Evolutionary conservation across 1,140 invertebrate species (phyloP), one percentile per base, ranked within the genome.

Genomic region (Harlomillsia oculata): DNA sequence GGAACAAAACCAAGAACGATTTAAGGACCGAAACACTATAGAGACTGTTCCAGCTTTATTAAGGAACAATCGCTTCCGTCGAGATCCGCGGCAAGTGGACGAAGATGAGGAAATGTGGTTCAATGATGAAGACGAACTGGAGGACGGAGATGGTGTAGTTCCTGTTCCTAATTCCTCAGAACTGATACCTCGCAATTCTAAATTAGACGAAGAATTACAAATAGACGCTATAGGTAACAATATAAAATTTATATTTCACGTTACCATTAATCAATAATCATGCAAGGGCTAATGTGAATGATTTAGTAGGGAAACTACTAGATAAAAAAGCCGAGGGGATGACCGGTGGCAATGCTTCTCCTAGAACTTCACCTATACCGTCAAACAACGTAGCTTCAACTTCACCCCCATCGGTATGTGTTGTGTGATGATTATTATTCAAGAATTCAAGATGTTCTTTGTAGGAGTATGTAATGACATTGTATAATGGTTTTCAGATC

Each of bases 21-120:
- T 88, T 26, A 89, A 88, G 71, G 87, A 89, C 68, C 78, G 84
- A 65, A 56, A 28, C 53, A 49, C 54, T 29, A 53, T 61, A 16
- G 54, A 54, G 43, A 71, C 63, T 52, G 82, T 86, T 41, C 83
- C 86, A 62, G 86, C 85, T 46, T 82, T 90, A 67, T 74, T 90
- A 60, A 76, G 87, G 65, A 84, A 78, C 59, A 48, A 29, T 20
- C 77, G 91, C 53, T 96, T 87, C 72, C 76, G 92, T 62, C 79
- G 91, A 43, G 93, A 97, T 74, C 85, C 89, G 59, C 77, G 92
- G 39, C 84, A 93, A 68, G 78, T 96, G 59, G 93, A 97, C 43
- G 92, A 97, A 68, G 94, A 98, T 66, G 94, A 98, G 70, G 94
- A 97, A 72, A 91, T 95, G 80, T 98, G 93, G 93, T 97, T 97